phyloP scores from a whole-genome alignment of 2,888 invertebrate genomes.

The Nephrotoma appendiculata region DNA sequence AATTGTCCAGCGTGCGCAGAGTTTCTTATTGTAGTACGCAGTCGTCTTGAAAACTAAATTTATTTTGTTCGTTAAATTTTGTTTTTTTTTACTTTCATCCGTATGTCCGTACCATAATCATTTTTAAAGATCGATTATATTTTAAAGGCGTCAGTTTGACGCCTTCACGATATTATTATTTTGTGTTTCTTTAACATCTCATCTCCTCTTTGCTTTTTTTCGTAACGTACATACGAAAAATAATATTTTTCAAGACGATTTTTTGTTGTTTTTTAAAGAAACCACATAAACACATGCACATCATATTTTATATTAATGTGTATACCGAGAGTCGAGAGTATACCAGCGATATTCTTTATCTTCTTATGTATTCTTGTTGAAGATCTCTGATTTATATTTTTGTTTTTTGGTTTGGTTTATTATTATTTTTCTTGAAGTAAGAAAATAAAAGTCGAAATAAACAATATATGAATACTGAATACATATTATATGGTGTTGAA shows the following conservation, averaged over 20 bases:
- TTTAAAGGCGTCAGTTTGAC: conserved; percentile 3
- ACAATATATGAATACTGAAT: background rate
- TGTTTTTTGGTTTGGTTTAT: background rate
- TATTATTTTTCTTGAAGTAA: background rate
- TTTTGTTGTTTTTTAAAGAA: background rate
- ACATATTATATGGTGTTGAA: background rate
- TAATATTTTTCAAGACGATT: background rate
- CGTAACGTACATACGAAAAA: background rate
- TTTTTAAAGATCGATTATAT: conserved; percentile 3
- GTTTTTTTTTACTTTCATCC: conserved; percentile 2
- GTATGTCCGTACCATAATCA: conserved; percentile 1
- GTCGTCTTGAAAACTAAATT: background rate
- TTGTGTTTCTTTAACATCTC: background rate
- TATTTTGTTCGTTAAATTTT: background rate
- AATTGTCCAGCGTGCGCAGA: background rate
- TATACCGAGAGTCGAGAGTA: background rate
- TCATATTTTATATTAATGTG: background rate
- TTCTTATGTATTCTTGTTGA: background rate
- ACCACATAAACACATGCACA: conserved; percentile 2
- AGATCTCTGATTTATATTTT: background rate
- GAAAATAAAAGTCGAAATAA: background rate
- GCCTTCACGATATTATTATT: conserved; percentile 2
- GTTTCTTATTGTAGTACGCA: background rate
- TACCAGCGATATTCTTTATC: background rate
- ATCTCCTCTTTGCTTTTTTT: background rate